Conservation (phyloP, 2,888 invertebrate species). For the Melanostoma mellinum region DNA sequence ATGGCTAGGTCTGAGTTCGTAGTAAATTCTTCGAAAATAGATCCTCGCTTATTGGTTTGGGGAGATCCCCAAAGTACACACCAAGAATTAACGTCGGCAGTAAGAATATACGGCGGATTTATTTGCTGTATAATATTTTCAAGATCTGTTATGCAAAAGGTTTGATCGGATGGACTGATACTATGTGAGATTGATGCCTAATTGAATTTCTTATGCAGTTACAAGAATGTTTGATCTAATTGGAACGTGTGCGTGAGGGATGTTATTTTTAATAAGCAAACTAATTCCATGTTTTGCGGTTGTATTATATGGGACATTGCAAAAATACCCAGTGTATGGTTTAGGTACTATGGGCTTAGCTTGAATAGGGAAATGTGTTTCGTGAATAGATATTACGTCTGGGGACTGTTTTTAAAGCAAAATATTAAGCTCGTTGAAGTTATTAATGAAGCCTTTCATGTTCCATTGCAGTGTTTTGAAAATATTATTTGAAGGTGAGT, state of each 20-base stretch:
- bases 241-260: not conserved
- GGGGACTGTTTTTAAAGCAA: not conserved
- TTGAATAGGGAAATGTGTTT: not conserved
- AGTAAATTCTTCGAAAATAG: not conserved
- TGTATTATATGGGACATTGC: conserved; percentile 2
- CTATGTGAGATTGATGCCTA: not conserved
- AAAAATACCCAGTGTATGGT: conserved; percentile 10
- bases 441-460: too few species aligned
- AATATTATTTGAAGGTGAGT: too few species aligned
- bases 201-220: conserved; percentile 5
- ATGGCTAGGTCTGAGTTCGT: not conserved
- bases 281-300: conserved; percentile 10
- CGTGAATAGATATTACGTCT: conserved; percentile 11
- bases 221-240: not conserved
- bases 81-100: conserved; percentile 3
- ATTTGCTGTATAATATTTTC: conserved; percentile 4
- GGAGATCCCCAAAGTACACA: not conserved
- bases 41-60: conserved; percentile 14
- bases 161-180: conserved; percentile 5
- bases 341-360: conserved; percentile 2
- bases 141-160: not conserved
- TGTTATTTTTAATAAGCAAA: conserved; percentile 15
- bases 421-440: too few species aligned
- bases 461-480: too few species aligned
- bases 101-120: conserved; percentile 7